Evolutionary conservation across 2,113 vertebrate species (phyloP).

Genomic region (Carassius carassius): DNA sequence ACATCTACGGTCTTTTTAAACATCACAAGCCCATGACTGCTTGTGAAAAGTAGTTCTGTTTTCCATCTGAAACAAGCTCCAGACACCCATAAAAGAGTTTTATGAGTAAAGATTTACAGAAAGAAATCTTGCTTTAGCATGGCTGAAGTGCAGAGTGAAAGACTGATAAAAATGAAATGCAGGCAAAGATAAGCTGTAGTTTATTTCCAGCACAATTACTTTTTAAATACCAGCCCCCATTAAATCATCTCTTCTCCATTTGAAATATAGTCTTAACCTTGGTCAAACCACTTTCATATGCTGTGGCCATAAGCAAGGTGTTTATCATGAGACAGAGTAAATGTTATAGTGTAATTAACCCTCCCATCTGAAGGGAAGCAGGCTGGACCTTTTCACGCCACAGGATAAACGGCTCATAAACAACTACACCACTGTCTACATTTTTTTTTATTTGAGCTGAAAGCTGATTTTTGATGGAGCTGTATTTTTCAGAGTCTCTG

Average conservation of each 20-base stretch:
- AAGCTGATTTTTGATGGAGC: slow-evolving; percentile 25
- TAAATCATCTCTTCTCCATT: neutral
- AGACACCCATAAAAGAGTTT: neutral
- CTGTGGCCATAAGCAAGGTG: slow-evolving; percentile 40
- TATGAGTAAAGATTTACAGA: neutral
- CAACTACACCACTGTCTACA: slow-evolving; percentile 27
- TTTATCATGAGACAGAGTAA: slow-evolving; percentile 48
- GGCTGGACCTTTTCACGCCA: slow-evolving; percentile 14
- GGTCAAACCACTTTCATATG: slow-evolving; percentile 28
- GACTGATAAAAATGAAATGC: neutral
- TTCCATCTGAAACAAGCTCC: neutral
- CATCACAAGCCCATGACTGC: slow-evolving; percentile 15
- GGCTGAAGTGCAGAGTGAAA: neutral
- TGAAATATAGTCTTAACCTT: slow-evolving; percentile 36
- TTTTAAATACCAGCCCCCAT: slow-evolving; percentile 9
- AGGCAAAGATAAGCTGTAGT: neutral
- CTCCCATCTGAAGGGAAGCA: slow-evolving; percentile 19
- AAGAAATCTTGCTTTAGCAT: neutral
- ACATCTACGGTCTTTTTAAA: neutral
- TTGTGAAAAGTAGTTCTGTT: slow-evolving; percentile 25
- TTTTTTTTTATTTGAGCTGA: slow-evolving; percentile 6
- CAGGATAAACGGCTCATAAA: slow-evolving; percentile 34
- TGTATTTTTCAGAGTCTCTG: neutral
- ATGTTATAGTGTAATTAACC: slow-evolving; percentile 54
- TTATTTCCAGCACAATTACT: slow-evolving; percentile 1